Evolutionary conservation across 92 coral and sea anemone genomes (phyloP), one percentile per base, ranked within the genome.

Genomic region (Heliopora coerulea): DNA sequence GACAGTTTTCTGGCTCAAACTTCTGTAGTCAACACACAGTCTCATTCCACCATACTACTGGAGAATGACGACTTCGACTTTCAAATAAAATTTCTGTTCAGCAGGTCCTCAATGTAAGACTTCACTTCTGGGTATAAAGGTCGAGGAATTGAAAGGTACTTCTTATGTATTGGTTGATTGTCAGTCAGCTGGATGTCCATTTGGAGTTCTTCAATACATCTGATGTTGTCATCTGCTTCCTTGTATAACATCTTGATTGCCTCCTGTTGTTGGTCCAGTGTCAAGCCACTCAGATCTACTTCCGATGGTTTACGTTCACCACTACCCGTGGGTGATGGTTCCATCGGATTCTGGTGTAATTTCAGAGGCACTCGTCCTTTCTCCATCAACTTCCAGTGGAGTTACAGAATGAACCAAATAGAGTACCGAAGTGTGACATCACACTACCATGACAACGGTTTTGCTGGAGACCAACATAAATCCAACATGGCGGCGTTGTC

Each of bases 81-180:
- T 33, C 79, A 56, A 31, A 87, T 78, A 30, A 80, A 83, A 37
- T 80, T 70, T n/a, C n/a, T n/a, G 73, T 83, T 83, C 3, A 79
- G 75, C 39, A 86, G 79, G 59, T 84, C 91, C 56, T 80, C 86
- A 59, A 84, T 84, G 70, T 88, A 73, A 9, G 66, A 66, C 50
- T 88, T 88, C 0, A 82, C 84, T 66, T 84, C 86, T 11, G 87
- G 85, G 52, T 84, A 78, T 15, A 88, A 83, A 0, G 92, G 87
- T 31, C 75, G 62, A 12, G 91, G 80, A 6, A 87, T 81, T 48
- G 88, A 79, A 15, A 84, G 70, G 66, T 81, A 87, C 18, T 83
- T 81, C 61, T 84, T 88, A 63, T 83, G 91, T 7, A 87, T 84
- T 15, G 91, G 87, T 17, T 40, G 80, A 13, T 44, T 72, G 74